Base-by-base conservation (phyloP, 2,888 invertebrate genomes). In the Rhagonycha lutea region DNA sequence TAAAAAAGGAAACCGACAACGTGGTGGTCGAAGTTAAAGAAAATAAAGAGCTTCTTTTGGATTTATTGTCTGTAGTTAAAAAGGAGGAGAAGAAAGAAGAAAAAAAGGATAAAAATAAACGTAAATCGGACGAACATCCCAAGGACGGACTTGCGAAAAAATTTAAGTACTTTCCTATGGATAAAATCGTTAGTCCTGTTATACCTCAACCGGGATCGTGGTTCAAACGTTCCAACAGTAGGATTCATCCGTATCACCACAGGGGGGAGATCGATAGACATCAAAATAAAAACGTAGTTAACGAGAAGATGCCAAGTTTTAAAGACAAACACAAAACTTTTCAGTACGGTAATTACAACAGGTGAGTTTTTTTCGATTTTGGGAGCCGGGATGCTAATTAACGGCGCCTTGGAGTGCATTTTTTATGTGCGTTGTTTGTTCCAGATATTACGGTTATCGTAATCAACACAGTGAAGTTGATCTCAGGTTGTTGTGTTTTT, bases 331-430 rank as follows among this genome's bases (percentile, higher is more conserved):
- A 95, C 86, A 91, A 92, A 75, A 92, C 92, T 85, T 98, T 96
- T 89, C 95, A 96, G 84, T 98, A 95, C 89, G 99, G 99, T 74
- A 99, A 99, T 89, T 99, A 98, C 88, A 96, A 96, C 87, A 94
- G 96, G 89, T 92, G 83, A 83, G 79, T 78, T 65, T 18, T 14
- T 72, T 71, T 68, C 10, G 65, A 26, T 60, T 26, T 65, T 14
- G 28, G n/a, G 5, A 61, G 23, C 32, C 24, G 18, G 14, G 32
- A 32, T 12, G 32, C 32, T 32, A 3, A 32, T 12, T 12, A 12
- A 32, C 32, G 32, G 32, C 32, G 32, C 32, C 11, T 12, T 47
- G 47, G n/a, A 47, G 47, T 47, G 47, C n/a, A 32, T 47, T 47
- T 47, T 47, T 47, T 47, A 47, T 47, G 47, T 47, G 47, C 47